Evolutionary conservation across 2,888 invertebrate species (phyloP), one percentile per base, ranked within the genome.

Genomic region (Eupsilia transversa): DNA sequence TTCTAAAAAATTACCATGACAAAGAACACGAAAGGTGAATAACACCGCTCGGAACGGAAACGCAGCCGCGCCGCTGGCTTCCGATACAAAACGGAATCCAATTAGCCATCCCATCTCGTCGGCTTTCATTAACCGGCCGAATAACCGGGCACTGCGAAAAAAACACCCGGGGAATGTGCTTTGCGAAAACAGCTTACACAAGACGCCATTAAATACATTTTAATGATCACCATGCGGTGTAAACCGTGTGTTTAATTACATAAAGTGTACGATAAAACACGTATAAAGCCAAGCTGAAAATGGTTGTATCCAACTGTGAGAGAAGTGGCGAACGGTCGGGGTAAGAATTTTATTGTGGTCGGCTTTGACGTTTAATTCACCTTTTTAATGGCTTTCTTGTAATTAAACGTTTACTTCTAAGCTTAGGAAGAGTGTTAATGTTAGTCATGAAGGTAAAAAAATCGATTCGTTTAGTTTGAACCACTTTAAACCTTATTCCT

Each of bases 31-130:
- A 91, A 88, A 92, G 91, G 93, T 93, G 91, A 92, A 92, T 88
- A 92, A 91, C 91, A 90, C 84, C 88, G 86, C 86, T 85, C 82
- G 78, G 80, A 88, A 82, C 88, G 90, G 90, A 92, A 93, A 92
- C 91, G 89, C 87, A 89, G 86, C 89, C 89, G 88, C 86, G 85
- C 87, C 86, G 87, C 89, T 89, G 90, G 91, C 91, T 93, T 92
- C 92, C 93, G 92, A 93, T 93, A 93, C 94, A 92, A 93, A 94
- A 93, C 93, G 91, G 92, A 93, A 94, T 94, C 94, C 95, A 95
- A 95, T 95, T 95, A 95, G 92, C 92, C 90, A 91, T 91, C 91
- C 91, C 93, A 94, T 93, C 93, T 92, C 92, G 89, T 86, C 89
- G 89, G 91, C 91, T 93, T 94, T 93, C 92, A 94, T 93, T 94